Conservation (phyloP, 2,797 vertebrate species). For the Muscicapa striata region DNA sequence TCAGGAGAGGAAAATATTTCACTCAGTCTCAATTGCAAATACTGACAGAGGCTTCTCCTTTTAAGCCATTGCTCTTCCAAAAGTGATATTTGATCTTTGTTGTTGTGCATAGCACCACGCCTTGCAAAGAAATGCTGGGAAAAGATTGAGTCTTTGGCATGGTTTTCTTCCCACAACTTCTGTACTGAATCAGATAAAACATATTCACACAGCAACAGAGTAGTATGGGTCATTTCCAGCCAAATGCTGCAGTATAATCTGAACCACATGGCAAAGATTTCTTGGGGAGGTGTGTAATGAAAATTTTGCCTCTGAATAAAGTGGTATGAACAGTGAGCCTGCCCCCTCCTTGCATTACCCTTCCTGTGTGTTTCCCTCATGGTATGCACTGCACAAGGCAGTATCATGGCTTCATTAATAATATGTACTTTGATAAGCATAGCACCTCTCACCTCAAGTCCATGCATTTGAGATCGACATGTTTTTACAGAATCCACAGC, state of each 20-base stretch:
- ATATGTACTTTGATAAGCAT: not conserved
- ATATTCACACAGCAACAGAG: not conserved
- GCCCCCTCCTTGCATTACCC: not conserved
- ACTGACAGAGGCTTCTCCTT: not conserved
- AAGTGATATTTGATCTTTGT: not conserved
- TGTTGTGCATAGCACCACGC: not conserved
- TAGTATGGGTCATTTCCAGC: not conserved
- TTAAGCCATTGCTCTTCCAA: not conserved
- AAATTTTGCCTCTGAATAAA: not conserved
- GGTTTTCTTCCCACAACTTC: not conserved
- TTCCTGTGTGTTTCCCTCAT: not conserved
- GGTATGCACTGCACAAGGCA: not conserved
- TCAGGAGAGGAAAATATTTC: not conserved
- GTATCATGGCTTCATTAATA: not conserved
- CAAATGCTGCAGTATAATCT: conserved; percentile 9
- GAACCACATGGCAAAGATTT: not conserved
- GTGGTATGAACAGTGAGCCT: not conserved
- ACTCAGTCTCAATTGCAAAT: not conserved
- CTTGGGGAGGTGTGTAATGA: not conserved
- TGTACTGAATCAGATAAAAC: not conserved
- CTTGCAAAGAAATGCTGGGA: not conserved
- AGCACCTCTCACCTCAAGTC: not conserved
- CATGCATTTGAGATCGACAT: not conserved
- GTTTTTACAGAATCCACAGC: not conserved
- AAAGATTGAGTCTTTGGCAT: not conserved